Percentiles rank a stretch among this genome's conserved stretches.
These are phyloP conservation scores for Psephotus haematonotus DNA, from an alignment of 2,113 vertebrate species.

Conservation along the genomic window DNA sequence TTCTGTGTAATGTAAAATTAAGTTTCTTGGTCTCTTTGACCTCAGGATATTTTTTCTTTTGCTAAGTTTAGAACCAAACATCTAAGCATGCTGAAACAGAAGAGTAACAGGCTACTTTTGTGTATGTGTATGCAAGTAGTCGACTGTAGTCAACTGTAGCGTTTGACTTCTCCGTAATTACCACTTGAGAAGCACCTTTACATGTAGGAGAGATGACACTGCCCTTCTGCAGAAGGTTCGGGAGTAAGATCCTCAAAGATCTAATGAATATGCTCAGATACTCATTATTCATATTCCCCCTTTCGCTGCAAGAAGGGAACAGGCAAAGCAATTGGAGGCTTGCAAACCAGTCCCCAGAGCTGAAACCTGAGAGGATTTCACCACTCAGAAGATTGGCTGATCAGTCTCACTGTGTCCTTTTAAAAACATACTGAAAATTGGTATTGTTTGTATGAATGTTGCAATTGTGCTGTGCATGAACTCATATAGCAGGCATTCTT, in stretches of 20 bases:
- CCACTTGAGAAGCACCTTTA: not conserved
- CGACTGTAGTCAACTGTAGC: not conserved
- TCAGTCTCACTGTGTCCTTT: not conserved
- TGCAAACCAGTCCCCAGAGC: not conserved
- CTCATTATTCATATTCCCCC: accelerated
- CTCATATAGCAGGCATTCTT: not conserved
- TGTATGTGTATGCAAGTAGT: accelerated
- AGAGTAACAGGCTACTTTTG: not conserved
- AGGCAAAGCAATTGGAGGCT: not conserved
- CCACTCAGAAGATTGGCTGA: not conserved
- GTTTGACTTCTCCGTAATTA: not conserved
- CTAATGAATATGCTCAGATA: not conserved
- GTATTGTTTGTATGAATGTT: not conserved
- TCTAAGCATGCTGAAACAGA: not conserved
- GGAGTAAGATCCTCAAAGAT: not conserved
- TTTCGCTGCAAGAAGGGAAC: accelerated
- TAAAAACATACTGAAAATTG: not conserved
- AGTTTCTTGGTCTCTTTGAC: not conserved
- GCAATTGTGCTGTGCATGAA: not conserved
- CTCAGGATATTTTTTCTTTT: not conserved
- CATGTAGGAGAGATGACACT: not conserved
- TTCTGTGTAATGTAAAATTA: not conserved
- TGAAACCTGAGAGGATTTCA: not conserved
- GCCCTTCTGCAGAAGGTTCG: not conserved
- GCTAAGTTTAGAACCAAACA: not conserved